These are phyloP conservation scores for Sycobia sp. DNA, from an alignment of 1,140 invertebrate genomes.

Conservation along the genomic window DNA sequence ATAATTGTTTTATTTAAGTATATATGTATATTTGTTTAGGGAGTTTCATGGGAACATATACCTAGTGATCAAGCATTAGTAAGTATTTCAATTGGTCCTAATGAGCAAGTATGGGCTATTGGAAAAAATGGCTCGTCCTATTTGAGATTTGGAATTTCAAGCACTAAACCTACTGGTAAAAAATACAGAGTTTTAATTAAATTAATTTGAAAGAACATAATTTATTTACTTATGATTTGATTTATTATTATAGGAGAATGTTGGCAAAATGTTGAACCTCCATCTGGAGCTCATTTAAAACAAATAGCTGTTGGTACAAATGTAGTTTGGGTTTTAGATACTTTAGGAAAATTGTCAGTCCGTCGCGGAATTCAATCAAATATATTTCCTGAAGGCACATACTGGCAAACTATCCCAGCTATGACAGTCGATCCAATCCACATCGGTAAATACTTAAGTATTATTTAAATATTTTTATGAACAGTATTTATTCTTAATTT, in stretches of 20 bases:
- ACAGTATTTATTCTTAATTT: slow-evolving; percentile 35
- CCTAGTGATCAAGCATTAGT: slow-evolving; percentile 77
- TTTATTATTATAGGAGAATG: slow-evolving; percentile 52
- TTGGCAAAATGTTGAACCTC: slow-evolving; percentile 71
- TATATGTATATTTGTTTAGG: slow-evolving; percentile 55
- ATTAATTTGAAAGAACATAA: neutral
- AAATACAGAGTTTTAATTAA: neutral
- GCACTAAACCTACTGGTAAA: slow-evolving; percentile 68
- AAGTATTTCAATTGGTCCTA: slow-evolving; percentile 72
- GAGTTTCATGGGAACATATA: slow-evolving; percentile 78
- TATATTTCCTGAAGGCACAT: slow-evolving; percentile 74
- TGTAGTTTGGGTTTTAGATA: slow-evolving; percentile 75
- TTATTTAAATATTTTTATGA: neutral
- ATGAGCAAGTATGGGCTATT: slow-evolving; percentile 81
- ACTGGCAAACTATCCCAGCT: slow-evolving; percentile 71
- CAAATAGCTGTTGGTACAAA: slow-evolving; percentile 75
- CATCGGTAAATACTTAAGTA: slow-evolving; percentile 52
- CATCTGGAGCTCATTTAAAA: slow-evolving; percentile 71
- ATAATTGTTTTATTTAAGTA: slow-evolving; percentile 12
- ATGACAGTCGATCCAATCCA: slow-evolving; percentile 67
- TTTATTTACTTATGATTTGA: slow-evolving; percentile 2
- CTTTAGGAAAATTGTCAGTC: slow-evolving; percentile 68
- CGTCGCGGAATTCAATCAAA: slow-evolving; percentile 68
- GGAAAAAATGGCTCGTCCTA: slow-evolving; percentile 84
- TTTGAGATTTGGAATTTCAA: slow-evolving; percentile 72